Evolutionary conservation across 2,888 invertebrate species (phyloP).

Genomic region (Chrysolina americana): DNA sequence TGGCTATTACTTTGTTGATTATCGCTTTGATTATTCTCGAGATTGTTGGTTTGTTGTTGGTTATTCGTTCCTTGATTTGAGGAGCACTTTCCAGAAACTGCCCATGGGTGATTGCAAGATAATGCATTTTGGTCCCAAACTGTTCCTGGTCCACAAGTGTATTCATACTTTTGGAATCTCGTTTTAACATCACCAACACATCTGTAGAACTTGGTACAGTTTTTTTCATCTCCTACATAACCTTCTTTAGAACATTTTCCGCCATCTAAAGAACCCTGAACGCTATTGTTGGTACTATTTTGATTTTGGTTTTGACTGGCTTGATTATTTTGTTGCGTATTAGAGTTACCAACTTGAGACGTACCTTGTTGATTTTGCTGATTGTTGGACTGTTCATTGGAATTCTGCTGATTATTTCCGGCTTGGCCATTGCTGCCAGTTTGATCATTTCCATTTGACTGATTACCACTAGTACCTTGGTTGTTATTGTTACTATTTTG

Average conservation of each 20-base stretch:
- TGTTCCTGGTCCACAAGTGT: constrained; percentile 82
- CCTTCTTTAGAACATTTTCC: constrained; percentile 76
- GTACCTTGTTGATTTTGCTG: constrained; percentile 27
- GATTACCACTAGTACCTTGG: constrained; percentile 26
- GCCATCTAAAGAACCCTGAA: constrained; percentile 39
- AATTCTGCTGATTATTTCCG: constrained; percentile 23
- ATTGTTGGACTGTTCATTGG: constrained; percentile 38
- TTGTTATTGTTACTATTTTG: constrained; percentile 32
- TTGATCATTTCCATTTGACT: constrained; percentile 26
- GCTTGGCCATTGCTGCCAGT: constrained; percentile 22
- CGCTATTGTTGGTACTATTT: constrained; percentile 10
- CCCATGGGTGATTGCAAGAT: constrained; percentile 82
- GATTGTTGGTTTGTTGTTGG: constrained; percentile 50
- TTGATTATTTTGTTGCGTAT: too few relatives aligned
- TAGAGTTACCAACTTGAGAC: background rate
- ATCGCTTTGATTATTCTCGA: constrained; percentile 42
- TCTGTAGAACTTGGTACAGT: constrained; percentile 84
- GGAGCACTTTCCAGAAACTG: constrained; percentile 66
- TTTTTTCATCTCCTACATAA: constrained; percentile 78
- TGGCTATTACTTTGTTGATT: constrained; percentile 42
- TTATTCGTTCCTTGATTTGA: constrained; percentile 40
- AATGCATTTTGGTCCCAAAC: constrained; percentile 81
- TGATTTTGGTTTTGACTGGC: constrained; percentile 17
- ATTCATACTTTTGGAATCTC: constrained; percentile 78
- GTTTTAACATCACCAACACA: constrained; percentile 78